Conservation (phyloP, 2,888 invertebrate species). For the Tuberolachnus salignus region DNA sequence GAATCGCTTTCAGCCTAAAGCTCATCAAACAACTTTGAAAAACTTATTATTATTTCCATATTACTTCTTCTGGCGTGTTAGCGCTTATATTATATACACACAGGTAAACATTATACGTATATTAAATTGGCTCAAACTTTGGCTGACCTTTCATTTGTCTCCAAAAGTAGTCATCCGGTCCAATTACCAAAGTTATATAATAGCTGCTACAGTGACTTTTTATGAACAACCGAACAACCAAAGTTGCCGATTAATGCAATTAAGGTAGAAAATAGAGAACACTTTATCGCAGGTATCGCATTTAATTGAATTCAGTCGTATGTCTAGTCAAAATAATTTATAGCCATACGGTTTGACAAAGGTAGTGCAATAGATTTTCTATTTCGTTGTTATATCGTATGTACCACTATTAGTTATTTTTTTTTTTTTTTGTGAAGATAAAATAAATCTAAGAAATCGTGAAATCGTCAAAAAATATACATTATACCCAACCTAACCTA, state of each 20-base stretch:
- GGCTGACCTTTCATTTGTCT: conserved; percentile 53
- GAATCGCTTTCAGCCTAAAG: not conserved
- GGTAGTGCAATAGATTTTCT: no score
- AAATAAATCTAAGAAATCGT: no score
- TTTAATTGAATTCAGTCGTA: conserved; percentile 10
- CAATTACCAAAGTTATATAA: conserved; percentile 54
- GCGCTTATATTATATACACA: conserved; percentile 2
- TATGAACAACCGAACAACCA: conserved; percentile 51
- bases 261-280: conserved; percentile 6
- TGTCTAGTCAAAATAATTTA: not conserved
- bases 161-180: conserved; percentile 33
- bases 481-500: no score
- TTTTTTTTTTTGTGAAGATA: no score
- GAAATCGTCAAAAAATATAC: no score
- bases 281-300: not conserved
- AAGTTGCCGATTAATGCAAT: conserved; percentile 33
- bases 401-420: no score
- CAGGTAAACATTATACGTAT: not conserved
- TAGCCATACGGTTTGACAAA: not conserved
- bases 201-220: conserved; percentile 19
- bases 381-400: no score
- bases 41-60: conserved; percentile 35
- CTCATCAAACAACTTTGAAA: conserved; percentile 10
- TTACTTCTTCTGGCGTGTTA: conserved; percentile 10
- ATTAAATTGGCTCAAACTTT: conserved; percentile 39